Evolutionary conservation across 1,140 invertebrate genomes (phyloP).

Genomic region (Drosophila paulistorum): DNA sequence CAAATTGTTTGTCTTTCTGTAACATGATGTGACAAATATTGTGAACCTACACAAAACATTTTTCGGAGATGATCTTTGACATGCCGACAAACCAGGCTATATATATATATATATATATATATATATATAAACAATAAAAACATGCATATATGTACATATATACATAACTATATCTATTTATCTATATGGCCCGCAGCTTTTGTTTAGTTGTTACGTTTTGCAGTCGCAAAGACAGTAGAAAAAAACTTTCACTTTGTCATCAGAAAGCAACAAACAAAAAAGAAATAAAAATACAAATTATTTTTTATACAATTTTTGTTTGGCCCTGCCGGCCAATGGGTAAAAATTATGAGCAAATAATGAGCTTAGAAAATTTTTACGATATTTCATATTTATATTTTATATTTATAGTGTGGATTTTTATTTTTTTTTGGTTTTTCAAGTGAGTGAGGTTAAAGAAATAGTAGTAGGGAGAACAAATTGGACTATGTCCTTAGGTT

Average conservation of each 20-base stretch:
- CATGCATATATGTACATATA: neutral
- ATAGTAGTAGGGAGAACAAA: neutral
- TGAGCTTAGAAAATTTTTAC: constrained; percentile 77
- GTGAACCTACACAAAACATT: constrained; percentile 46
- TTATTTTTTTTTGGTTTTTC: no score
- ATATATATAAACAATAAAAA: constrained; percentile 31
- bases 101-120: constrained; percentile 23
- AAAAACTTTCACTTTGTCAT: constrained; percentile 79
- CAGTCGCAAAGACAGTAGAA: constrained; percentile 61
- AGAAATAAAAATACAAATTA: constrained; percentile 55
- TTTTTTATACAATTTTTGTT: constrained; percentile 42
- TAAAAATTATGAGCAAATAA: constrained; percentile 75
- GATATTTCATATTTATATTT: constrained; percentile 18
- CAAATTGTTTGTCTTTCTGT: constrained; percentile 29
- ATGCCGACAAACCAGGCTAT: constrained; percentile 36
- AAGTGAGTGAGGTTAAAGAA: neutral
- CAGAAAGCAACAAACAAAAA: constrained; percentile 55
- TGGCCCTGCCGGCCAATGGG: constrained; percentile 48
- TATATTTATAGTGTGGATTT: constrained; percentile 32
- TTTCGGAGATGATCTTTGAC: constrained; percentile 63
- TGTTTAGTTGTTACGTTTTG: constrained; percentile 78
- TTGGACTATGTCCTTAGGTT: constrained; percentile 3
- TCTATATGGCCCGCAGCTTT: constrained; percentile 65
- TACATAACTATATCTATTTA: constrained; percentile 24
- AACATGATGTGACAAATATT: constrained; percentile 76